phyloP scores from a whole-genome alignment of 1,140 invertebrate genomes.

The Drosophila sechellia region DNA sequence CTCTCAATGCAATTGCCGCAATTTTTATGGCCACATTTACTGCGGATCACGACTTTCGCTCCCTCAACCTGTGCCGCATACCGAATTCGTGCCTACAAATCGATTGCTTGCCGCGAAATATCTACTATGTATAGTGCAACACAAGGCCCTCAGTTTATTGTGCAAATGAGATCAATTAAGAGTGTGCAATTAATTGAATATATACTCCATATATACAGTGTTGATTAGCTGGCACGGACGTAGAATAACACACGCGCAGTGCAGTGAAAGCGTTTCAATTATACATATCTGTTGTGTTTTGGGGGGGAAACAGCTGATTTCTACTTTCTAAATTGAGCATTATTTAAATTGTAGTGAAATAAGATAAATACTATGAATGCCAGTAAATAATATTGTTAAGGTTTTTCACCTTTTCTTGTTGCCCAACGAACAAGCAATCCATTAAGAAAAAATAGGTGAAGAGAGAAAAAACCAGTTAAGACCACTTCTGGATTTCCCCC shows the following conservation, averaged over 20 bases:
- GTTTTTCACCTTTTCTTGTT: background rate
- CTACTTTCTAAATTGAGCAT: conserved; percentile 15
- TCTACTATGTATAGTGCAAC: background rate
- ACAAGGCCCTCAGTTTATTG: background rate
- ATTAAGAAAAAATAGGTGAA: background rate
- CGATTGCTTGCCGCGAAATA: background rate
- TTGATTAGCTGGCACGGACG: conserved; percentile 3
- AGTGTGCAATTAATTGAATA: conserved; percentile 4
- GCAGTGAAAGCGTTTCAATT: conserved; percentile 20
- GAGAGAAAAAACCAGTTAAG: conserved; percentile 15
- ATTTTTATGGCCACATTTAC: conserved; percentile 11
- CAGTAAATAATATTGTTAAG: background rate
- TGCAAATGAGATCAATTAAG: conserved; percentile 16
- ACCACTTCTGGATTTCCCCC: background rate
- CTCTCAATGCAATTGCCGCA: conserved; percentile 27
- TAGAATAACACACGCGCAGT: conserved; percentile 24
- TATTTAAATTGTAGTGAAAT: conserved; percentile 30
- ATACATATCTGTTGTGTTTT: background rate
- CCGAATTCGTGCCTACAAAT: background rate
- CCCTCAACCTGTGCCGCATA: conserved; percentile 23
- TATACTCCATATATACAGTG: no score
- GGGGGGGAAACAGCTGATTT: conserved; percentile 6
- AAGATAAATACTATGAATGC: background rate
- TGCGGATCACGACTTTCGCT: conserved; percentile 35
- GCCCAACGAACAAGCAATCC: conserved; percentile 1